Evolutionary conservation across 37 sponge, comb jelly and placozoan species (phyloP).

Genomic region (Aplysina aerophoba): DNA sequence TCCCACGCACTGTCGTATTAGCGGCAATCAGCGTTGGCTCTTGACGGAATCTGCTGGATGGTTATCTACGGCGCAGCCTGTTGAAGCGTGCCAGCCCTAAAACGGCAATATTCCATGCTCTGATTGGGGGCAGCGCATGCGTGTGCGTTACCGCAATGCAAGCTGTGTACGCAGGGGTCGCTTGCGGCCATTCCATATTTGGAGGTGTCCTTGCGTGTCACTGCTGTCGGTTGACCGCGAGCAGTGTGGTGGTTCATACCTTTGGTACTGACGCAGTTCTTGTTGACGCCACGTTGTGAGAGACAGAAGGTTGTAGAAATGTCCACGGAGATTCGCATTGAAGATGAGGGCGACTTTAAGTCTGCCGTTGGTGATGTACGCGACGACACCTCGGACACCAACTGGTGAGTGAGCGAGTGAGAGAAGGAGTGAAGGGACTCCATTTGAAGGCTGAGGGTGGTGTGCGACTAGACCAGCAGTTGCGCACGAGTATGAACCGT

Average conservation of each 20-base stretch:
- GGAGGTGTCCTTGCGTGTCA: background rate
- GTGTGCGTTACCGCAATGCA: too few species aligned
- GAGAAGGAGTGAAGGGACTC: background rate
- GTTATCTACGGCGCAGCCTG: too few species aligned
- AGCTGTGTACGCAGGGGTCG: background rate
- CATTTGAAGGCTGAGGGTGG: too few species aligned
- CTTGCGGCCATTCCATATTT: background rate
- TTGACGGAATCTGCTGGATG: too few species aligned
- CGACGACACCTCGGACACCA: conserved; percentile 55
- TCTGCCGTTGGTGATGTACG: conserved; percentile 71
- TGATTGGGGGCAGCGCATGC: too few species aligned
- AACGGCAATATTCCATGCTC: too few species aligned
- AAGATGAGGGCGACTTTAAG: conserved; percentile 50
- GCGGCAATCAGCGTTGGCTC: too few species aligned
- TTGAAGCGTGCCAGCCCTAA: too few species aligned
- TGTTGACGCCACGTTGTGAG: background rate
- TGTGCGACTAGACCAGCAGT: too few species aligned
- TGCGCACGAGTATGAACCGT: too few species aligned
- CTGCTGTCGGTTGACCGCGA: background rate
- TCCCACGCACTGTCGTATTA: too few species aligned
- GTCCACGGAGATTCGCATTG: conserved; percentile 70
- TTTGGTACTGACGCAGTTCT: background rate
- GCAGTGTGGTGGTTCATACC: background rate
- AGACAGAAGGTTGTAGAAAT: conserved; percentile 20
- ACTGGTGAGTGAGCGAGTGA: conserved; percentile 62